phyloP scores from a whole-genome alignment of 1,140 invertebrate species.

The Lepidostoma basale region DNA sequence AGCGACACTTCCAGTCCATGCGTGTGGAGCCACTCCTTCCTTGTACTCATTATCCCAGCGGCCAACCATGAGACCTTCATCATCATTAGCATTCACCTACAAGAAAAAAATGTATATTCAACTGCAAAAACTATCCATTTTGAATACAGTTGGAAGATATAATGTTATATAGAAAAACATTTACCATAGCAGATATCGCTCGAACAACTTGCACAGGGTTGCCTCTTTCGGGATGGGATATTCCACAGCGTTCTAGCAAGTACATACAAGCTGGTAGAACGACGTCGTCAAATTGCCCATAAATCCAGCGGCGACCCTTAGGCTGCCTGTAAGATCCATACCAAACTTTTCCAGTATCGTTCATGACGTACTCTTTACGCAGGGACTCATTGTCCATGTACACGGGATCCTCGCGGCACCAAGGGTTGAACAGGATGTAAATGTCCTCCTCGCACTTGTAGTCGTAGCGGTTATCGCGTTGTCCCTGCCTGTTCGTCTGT shows the following conservation, averaged over 20 bases:
- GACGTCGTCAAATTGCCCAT: conserved; percentile 75
- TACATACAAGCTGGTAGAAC: conserved; percentile 69
- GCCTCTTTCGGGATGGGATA: conserved; percentile 68
- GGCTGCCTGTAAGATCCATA: conserved; percentile 70
- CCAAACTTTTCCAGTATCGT: conserved; percentile 80
- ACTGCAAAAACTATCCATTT: neutral
- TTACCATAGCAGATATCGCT: conserved; percentile 74
- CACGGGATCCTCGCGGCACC: conserved; percentile 72
- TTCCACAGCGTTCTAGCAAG: conserved; percentile 65
- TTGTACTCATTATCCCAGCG: conserved; percentile 76
- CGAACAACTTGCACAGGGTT: conserved; percentile 72
- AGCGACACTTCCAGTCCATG: conserved; percentile 73
- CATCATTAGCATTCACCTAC: conserved; percentile 67
- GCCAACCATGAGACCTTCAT: conserved; percentile 72
- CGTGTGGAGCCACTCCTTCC: conserved; percentile 69
- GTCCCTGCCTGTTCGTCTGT: conserved; percentile 63
- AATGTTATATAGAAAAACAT: too few relatives aligned
- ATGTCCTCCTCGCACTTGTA: conserved; percentile 67
- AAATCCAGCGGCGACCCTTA: conserved; percentile 74
- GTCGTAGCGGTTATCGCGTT: conserved; percentile 60
- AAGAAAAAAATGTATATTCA: conserved; percentile 38
- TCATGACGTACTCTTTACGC: conserved; percentile 73
- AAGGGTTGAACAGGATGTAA: conserved; percentile 83
- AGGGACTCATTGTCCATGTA: conserved; percentile 70
- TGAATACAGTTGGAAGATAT: neutral